phyloP scores from a whole-genome alignment of 2,113 vertebrate species.

The Neogobius melanostomus region DNA sequence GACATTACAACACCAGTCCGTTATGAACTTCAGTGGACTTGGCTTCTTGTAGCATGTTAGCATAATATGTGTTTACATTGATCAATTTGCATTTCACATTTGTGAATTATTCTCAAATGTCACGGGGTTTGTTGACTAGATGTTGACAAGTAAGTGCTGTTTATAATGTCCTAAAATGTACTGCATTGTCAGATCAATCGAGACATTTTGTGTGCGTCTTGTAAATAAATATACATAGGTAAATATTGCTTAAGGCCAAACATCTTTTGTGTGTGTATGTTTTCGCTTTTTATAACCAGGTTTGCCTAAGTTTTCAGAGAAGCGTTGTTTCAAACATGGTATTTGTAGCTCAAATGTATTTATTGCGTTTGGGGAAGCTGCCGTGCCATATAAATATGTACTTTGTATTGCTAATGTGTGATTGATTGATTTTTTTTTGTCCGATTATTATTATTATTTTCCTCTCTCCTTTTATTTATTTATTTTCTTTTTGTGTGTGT shows the following conservation, averaged over 20 bases:
- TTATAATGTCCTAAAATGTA: no score
- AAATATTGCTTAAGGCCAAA: neutral
- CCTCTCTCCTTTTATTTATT: no score
- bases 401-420: neutral
- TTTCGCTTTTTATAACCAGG: neutral
- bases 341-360: no score
- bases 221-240: neutral
- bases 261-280: neutral
- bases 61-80: constrained; percentile 4
- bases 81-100: neutral
- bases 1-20: neutral
- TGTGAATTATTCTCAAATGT: neutral
- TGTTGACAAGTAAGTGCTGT: neutral
- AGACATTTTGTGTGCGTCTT: neutral
- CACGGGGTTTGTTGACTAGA: neutral
- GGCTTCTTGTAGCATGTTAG: neutral
- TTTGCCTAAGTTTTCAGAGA: no score
- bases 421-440: no score
- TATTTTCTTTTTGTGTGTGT: neutral
- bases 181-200: neutral
- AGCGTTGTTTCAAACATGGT: no score
- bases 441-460: no score
- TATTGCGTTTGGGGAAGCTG: neutral
- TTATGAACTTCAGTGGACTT: neutral
- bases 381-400: no score